Evolutionary conservation across 2,797 vertebrate genomes (phyloP).

Genomic region (Phalanger gymnotis): DNA sequence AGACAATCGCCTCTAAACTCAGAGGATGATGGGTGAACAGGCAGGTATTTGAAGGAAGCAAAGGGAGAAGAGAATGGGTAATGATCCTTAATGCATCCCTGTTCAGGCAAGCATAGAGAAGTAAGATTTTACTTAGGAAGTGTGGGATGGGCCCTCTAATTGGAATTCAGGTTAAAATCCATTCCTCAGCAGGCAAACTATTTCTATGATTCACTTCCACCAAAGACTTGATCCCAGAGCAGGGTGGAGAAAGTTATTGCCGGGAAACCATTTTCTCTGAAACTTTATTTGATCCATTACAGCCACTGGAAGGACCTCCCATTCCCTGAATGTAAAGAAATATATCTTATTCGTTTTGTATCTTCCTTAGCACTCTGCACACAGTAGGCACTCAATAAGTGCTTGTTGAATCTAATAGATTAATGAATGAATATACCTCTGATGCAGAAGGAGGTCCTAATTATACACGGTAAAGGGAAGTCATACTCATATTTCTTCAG

Average conservation of each 20-base stretch:
- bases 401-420: not conserved
- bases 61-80: not conserved
- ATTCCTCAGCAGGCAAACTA: not conserved
- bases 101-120: too few species aligned
- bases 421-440: not conserved
- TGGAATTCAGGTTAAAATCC: conserved; percentile 20
- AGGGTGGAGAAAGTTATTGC: conserved; percentile 37
- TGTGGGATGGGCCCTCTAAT: fast-evolving
- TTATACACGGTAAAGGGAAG: not conserved
- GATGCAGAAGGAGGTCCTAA: not conserved
- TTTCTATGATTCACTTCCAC: not conserved
- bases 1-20: not conserved
- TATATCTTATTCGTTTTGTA: not conserved
- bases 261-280: conserved; percentile 36
- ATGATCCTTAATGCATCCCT: not conserved
- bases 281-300: not conserved
- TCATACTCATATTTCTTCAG: not conserved
- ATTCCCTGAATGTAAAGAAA: not conserved
- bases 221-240: not conserved
- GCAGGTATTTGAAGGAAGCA: not conserved
- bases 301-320: not conserved
- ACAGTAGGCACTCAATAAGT: not conserved
- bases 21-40: not conserved
- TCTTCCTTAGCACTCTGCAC: not conserved
- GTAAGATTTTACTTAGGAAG: not conserved